Evolutionary conservation across 2,113 vertebrate genomes (phyloP), one percentile per base, ranked within the genome.

Genomic region (Charadrius vociferus): DNA sequence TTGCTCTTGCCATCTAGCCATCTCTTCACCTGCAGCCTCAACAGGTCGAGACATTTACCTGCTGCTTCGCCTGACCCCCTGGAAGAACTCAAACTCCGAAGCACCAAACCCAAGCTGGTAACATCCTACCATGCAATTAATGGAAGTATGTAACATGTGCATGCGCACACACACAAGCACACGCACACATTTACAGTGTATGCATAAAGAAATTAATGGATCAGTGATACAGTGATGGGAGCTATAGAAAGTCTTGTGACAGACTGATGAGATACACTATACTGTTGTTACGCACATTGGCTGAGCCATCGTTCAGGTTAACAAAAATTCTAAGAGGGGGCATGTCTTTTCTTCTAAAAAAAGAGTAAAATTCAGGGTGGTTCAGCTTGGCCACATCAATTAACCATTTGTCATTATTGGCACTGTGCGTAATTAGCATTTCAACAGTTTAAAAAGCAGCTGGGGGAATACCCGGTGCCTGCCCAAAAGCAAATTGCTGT

Each of bases 151-250:
- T 77, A 88, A 93, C 56, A 96, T 36, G 91, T 97, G 97, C 96
- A 97, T 96, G 97, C 95, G 95, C 96, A 84, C 91, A 98, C 56
- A 78, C 81, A 87, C 78, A 78, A 63, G 81, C 80, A 91, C 39
- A 95, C 68, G 87, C 37, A 74, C 91, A 96, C 52, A 15, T 78
- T 93, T 95, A 97, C 95, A 80, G 94, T 93, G 87, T 96, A 97
- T 97, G 96, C 88, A 97, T 86, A 80, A 81, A 94, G 93, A 82
- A 96, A 96, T 93, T 93, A 95, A 97, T 97, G 97, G 86, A 86
- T 93, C 96, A 80, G 95, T 94, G 97, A 95, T 83, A 95, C 79
- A 59, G 75, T 68, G 94, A 98, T 97, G 94, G 86, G 81, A 96
- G 81, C 93, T 91, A 66, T 21, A 94, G 90, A 61, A 91, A 87